Conservation (phyloP, 2,797 vertebrate genomes). For the Lepilemur ruficaudatus region DNA sequence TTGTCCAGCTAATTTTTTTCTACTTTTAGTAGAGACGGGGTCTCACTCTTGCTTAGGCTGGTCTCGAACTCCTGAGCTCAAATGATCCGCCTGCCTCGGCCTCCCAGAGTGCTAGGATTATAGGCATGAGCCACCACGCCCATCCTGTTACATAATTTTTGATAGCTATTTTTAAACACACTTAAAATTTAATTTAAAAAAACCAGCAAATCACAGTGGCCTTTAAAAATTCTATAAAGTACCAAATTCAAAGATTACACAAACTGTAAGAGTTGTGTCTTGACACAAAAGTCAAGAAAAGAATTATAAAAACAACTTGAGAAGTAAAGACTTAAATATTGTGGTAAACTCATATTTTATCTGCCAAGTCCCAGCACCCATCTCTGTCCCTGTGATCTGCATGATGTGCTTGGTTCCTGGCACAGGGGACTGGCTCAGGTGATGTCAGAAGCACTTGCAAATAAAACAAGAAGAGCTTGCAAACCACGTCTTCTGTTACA, state of each 20-base stretch:
- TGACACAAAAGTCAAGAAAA: slow-evolving; percentile 18
- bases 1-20: too few species aligned
- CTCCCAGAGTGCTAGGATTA: too few species aligned
- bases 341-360: slow-evolving; percentile 40
- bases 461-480: not conserved
- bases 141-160: slow-evolving; percentile 38
- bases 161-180: slow-evolving; percentile 47
- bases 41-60: too few species aligned
- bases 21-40: too few species aligned
- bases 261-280: not conserved
- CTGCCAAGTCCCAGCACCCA: not conserved
- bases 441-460: not conserved
- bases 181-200: slow-evolving; percentile 38
- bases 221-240: slow-evolving; percentile 49
- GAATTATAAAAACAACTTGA: slow-evolving; percentile 37
- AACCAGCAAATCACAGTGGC: not conserved
- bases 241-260: not conserved
- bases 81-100: too few species aligned
- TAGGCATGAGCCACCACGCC: too few species aligned
- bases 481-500: not conserved
- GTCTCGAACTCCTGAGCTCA: too few species aligned
- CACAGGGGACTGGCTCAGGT: not conserved
- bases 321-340: slow-evolving; percentile 24
- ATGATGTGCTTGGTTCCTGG: not conserved
- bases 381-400: not conserved